Conservation (phyloP, 1,140 invertebrate genomes). For the Halotydeus destructor region DNA sequence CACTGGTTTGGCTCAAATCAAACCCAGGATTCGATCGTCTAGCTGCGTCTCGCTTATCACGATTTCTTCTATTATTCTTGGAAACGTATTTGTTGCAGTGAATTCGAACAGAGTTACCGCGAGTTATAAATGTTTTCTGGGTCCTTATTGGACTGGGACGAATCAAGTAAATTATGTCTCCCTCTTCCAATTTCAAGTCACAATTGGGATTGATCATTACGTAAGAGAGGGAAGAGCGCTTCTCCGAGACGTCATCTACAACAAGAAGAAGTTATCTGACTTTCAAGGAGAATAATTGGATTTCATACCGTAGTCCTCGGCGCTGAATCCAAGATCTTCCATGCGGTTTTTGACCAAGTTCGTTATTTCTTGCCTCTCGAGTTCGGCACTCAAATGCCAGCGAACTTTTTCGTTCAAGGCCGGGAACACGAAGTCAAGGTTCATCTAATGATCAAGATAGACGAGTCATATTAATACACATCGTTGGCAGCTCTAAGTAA, state of each 20-base stretch:
- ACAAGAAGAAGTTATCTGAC: not conserved
- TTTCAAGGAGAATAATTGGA: not conserved
- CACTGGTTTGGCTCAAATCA: no score
- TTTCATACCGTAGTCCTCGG: constrained; percentile 47
- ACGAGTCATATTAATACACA: not conserved
- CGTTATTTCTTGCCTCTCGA: constrained; percentile 29
- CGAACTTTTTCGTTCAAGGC: not conserved
- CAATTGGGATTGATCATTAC: constrained; percentile 96
- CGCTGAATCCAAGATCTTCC: constrained; percentile 70
- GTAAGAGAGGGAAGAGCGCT: constrained; percentile 76
- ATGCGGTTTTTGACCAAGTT: constrained; percentile 78
- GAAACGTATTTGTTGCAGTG: not conserved
- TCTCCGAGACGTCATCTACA: constrained; percentile 34
- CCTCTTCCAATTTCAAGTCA: constrained; percentile 82
- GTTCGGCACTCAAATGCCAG: not conserved
- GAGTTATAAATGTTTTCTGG: constrained; percentile 51
- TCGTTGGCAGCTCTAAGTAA: not conserved
- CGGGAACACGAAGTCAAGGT: constrained; percentile 4
- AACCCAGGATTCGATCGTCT: no score
- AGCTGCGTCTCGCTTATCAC: no score
- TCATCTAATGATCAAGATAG: not conserved
- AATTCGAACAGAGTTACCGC: constrained; percentile 7
- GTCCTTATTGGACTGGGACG: constrained; percentile 73
- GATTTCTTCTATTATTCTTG: no score
- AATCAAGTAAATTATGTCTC: constrained; percentile 80